A percentile compares a stretch with the other conserved stretches of the same genome.
phyloP scores from a whole-genome alignment of 2,113 vertebrate species.

The Perca schrenkii region DNA sequence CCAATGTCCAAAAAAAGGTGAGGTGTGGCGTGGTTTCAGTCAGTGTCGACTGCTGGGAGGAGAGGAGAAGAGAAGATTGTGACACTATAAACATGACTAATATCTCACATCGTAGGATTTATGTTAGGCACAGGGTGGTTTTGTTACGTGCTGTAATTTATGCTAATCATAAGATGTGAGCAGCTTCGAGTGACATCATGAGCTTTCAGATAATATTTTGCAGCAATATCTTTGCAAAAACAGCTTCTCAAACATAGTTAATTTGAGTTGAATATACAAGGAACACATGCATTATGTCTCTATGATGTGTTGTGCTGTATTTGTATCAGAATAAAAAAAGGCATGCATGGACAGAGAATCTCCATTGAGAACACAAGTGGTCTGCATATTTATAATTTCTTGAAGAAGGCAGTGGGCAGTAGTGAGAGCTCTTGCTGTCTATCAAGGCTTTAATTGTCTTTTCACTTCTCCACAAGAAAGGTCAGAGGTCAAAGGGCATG shows the following conservation, averaged over 20 bases:
- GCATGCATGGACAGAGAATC: neutral
- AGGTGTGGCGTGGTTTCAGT: constrained; percentile 4
- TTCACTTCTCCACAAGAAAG: neutral
- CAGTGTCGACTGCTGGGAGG: constrained; percentile 8
- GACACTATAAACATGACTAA: constrained; percentile 63
- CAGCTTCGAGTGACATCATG: constrained; percentile 48
- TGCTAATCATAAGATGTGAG: constrained; percentile 62
- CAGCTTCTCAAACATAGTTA: constrained; percentile 16
- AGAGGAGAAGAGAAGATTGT: constrained; percentile 27
- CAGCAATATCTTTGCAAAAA: constrained; percentile 23
- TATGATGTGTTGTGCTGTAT: neutral
- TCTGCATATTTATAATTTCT: neutral
- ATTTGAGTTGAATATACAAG: constrained; percentile 5
- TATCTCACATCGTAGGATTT: constrained; percentile 54
- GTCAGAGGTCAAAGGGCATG: constrained; percentile 39
- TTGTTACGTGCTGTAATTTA: constrained; percentile 58
- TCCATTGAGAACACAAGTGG: neutral
- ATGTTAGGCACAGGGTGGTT: constrained; percentile 61
- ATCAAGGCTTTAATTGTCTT: constrained; percentile 1
- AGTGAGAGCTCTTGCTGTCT: neutral
- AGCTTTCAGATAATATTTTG: constrained; percentile 54
- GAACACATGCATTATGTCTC: neutral
- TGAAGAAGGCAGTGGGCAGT: neutral
- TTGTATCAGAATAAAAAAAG: constrained; percentile 7
- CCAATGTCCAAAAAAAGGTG: constrained; percentile 1